Evolutionary conservation across 1,140 invertebrate species (phyloP).

Genomic region (Drosophila neocordata): DNA sequence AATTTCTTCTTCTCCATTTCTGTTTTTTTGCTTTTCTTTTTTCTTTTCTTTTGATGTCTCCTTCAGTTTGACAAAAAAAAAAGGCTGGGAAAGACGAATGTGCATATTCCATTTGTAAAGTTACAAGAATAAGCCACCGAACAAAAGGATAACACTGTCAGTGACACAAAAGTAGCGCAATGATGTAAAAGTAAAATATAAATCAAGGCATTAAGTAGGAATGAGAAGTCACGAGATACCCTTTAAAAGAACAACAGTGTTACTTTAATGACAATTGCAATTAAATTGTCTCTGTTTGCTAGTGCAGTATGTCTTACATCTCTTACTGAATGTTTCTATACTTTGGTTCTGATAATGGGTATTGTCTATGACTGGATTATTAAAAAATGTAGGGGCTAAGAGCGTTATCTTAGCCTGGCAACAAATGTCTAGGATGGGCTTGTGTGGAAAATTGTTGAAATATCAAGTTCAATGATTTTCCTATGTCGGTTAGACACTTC

Average conservation of each 20-base stretch:
- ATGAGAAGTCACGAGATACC: not conserved
- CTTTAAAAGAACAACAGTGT: not conserved
- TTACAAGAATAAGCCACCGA: conserved; percentile 66
- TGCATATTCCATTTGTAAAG: conserved; percentile 62
- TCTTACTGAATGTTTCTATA: too few relatives aligned
- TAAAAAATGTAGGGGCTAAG: too few relatives aligned
- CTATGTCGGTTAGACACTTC: too few relatives aligned
- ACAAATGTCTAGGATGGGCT: too few relatives aligned
- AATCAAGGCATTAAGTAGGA: not conserved
- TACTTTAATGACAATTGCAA: not conserved
- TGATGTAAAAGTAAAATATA: conserved; percentile 25
- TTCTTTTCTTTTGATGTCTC: not conserved
- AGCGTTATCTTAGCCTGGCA: too few relatives aligned
- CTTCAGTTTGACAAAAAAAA: conserved; percentile 23
- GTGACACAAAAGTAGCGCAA: conserved; percentile 54
- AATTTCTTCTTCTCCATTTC: conserved; percentile 26
- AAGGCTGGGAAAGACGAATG: conserved; percentile 25
- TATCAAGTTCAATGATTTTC: too few relatives aligned
- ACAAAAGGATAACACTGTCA: conserved; percentile 76
- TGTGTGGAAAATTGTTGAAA: too few relatives aligned
- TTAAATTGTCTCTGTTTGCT: too few relatives aligned
- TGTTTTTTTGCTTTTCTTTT: conserved; percentile 12
- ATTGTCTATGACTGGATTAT: too few relatives aligned
- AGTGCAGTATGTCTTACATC: too few relatives aligned
- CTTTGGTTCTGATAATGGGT: too few relatives aligned